Conservation (phyloP, 2,797 vertebrate genomes). For the Sebastes aleutianus region DNA sequence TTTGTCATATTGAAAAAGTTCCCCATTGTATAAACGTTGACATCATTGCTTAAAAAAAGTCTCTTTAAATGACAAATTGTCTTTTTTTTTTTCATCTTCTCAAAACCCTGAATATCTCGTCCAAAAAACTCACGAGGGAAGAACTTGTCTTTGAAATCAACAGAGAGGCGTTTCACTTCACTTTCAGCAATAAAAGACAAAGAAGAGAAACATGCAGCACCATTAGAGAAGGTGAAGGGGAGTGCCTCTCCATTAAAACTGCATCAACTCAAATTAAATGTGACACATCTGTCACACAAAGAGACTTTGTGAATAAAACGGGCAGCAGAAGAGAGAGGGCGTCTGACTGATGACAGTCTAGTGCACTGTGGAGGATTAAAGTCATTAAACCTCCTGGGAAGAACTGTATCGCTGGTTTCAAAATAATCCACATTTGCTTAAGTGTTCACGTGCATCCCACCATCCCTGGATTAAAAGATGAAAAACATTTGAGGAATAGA, state of each 20-base stretch:
- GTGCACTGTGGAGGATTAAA: constrained; percentile 41
- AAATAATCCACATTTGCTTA: constrained; percentile 19
- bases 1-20: constrained; percentile 16
- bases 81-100: background rate
- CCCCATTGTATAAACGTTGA: constrained; percentile 33
- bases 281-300: constrained; percentile 9
- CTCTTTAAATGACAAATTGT: background rate
- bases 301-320: background rate
- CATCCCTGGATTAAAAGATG: constrained; percentile 2
- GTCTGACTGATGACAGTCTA: constrained; percentile 3
- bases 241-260: background rate
- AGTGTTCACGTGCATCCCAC: background rate
- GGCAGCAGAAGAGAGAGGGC: constrained; percentile 26
- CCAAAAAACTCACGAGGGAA: background rate
- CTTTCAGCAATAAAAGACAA: background rate
- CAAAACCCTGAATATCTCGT: background rate
- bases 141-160: background rate
- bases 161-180: constrained; percentile 10
- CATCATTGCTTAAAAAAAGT: constrained; percentile 26
- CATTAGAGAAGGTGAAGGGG: constrained; percentile 1
- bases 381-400: constrained; percentile 34
- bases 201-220: constrained; percentile 39
- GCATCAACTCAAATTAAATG: background rate
- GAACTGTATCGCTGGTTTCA: constrained; percentile 39
- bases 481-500: constrained; percentile 5